These are phyloP conservation scores for Caenorhabditis wallacei DNA, from an alignment of 2,888 invertebrate genomes.

Conservation along the genomic window DNA sequence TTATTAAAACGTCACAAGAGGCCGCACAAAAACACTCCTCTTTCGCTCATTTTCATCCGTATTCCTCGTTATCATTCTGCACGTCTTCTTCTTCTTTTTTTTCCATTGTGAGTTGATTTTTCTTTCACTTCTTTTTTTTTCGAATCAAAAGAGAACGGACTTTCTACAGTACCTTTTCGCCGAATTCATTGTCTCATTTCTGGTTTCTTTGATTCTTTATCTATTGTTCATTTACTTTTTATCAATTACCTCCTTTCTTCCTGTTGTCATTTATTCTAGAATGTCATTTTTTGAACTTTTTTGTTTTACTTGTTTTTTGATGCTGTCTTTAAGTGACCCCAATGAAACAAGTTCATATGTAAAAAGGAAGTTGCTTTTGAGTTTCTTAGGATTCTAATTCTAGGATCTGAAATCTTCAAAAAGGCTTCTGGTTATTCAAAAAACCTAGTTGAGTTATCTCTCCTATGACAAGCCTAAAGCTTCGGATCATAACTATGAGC, in stretches of 20 bases:
- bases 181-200: constrained; percentile 39
- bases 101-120: constrained; percentile 19
- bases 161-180: constrained; percentile 45
- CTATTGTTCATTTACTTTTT: constrained; percentile 27
- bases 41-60: neutral
- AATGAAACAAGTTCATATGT: too few species aligned
- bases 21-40: neutral
- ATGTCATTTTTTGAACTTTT: constrained; percentile 16
- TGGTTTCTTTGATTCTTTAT: constrained; percentile 27
- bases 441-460: too few species aligned
- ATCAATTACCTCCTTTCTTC: constrained; percentile 33
- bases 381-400: too few species aligned
- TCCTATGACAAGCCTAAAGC: too few species aligned
- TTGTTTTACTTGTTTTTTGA: constrained; percentile 11
- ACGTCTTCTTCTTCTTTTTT: constrained; percentile 14
- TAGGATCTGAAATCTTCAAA: too few species aligned
- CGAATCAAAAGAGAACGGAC: neutral
- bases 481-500: too few species aligned
- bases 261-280: constrained; percentile 10
- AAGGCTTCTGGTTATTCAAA: too few species aligned
- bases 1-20: constrained; percentile 4
- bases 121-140: neutral
- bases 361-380: too few species aligned
- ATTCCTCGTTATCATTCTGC: neutral
- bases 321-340: neutral